A percentile compares a stretch with the other conserved stretches of the same genome.
These are phyloP conservation scores for Acanthornis magna DNA, from an alignment of 2,797 vertebrate species.

Conservation along the genomic window DNA sequence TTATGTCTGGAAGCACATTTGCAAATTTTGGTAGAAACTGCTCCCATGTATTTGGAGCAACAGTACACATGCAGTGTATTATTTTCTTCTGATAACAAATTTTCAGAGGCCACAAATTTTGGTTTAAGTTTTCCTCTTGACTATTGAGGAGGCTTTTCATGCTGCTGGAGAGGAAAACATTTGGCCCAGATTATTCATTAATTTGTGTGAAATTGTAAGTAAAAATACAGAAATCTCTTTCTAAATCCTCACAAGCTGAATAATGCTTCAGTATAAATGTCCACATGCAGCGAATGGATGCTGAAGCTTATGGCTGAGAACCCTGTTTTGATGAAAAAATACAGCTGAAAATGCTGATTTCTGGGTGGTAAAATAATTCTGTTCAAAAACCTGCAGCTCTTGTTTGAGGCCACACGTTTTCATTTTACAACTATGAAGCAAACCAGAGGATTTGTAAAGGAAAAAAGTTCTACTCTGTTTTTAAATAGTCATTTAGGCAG, in stretches of 20 bases:
- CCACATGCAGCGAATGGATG: not conserved
- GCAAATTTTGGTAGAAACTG: not conserved
- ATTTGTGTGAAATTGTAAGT: not conserved
- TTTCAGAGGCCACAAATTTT: not conserved
- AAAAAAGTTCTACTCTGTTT: not conserved
- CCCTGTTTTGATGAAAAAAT: not conserved
- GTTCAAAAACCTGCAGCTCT: not conserved
- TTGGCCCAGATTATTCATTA: not conserved
- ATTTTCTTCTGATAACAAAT: not conserved
- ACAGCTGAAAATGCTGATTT: not conserved
- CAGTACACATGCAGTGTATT: not conserved
- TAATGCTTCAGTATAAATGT: not conserved
- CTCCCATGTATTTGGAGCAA: not conserved
- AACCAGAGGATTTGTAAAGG: not conserved
- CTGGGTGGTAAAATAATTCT: not conserved
- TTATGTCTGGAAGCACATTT: not conserved
- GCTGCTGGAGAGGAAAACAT: not conserved
- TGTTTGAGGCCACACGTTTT: not conserved
- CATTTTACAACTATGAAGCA: not conserved
- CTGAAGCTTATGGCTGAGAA: not conserved
- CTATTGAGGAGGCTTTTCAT: not conserved
- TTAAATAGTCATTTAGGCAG: not conserved
- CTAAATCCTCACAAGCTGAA: not conserved
- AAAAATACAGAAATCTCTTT: not conserved
- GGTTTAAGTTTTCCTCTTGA: not conserved